phyloP scores from a whole-genome alignment of 30 jellyfish, hydroid and myxozoan genomes.

The Aurelia sp. region DNA sequence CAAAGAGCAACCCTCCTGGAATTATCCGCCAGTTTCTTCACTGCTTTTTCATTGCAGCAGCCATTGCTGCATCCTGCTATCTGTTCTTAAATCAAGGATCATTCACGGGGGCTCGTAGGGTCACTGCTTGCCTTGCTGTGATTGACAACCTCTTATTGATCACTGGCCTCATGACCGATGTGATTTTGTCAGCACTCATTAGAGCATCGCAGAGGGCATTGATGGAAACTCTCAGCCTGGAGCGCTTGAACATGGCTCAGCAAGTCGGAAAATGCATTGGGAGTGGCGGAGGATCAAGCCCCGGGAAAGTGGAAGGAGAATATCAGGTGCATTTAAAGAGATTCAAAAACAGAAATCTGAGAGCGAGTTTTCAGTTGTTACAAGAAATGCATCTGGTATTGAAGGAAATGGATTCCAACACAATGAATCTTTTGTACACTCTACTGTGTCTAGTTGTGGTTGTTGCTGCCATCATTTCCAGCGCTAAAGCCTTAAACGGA shows the following conservation, averaged over 20 bases:
- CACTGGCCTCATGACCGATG: not conserved
- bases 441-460: not conserved
- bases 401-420: slow-evolving; percentile 19
- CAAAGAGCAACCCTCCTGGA: slow-evolving; percentile 34
- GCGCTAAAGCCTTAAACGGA: not conserved
- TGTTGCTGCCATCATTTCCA: slow-evolving; percentile 24
- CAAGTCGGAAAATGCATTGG: not conserved
- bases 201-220: not conserved
- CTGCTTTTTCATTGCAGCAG: not conserved
- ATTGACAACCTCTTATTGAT: slow-evolving; percentile 19
- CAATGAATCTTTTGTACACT: not conserved
- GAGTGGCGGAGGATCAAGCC: not conserved
- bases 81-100: not conserved
- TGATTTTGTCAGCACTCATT: not conserved
- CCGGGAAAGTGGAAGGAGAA: slow-evolving; percentile 56
- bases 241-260: slow-evolving; percentile 34
- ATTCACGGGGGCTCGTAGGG: not conserved
- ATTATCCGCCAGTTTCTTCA: slow-evolving; percentile 4
- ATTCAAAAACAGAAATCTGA: slow-evolving; percentile 45
- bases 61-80: slow-evolving; percentile 7
- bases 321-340: slow-evolving; percentile 60
- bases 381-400: slow-evolving; percentile 44
- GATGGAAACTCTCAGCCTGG: slow-evolving; percentile 12
- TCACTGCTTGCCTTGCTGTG: not conserved
- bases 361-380: slow-evolving; percentile 44